Conservation (phyloP, 2,888 invertebrate species). For the Metallyticus violacea region DNA sequence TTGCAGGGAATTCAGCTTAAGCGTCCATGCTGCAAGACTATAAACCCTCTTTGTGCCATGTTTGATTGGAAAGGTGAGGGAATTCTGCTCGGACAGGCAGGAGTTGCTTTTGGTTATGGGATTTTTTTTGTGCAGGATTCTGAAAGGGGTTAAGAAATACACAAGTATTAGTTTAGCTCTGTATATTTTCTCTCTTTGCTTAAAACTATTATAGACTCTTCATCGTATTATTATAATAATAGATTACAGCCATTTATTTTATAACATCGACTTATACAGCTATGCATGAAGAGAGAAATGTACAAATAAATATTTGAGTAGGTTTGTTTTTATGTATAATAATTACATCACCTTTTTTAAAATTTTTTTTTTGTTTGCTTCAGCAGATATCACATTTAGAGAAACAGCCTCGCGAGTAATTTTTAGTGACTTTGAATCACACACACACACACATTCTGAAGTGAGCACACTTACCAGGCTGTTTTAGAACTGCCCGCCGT, state of each 20-base stretch:
- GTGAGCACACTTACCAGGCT: neutral
- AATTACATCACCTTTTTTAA: conserved; percentile 23
- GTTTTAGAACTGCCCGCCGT: conserved; percentile 3
- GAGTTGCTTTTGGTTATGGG: too few relatives aligned
- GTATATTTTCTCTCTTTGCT: conserved; percentile 42
- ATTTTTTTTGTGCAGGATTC: neutral
- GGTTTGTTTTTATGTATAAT: conserved; percentile 25
- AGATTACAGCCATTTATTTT: conserved; percentile 36
- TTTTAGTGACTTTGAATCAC: neutral
- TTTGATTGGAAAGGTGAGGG: too few relatives aligned
- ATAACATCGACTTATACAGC: conserved; percentile 46
- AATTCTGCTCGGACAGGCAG: too few relatives aligned
- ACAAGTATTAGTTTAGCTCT: neutral
- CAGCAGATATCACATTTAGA: conserved; percentile 50
- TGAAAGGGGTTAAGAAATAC: neutral
- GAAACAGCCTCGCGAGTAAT: conserved; percentile 46
- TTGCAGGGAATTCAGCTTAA: too few relatives aligned
- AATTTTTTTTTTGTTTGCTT: conserved; percentile 24
- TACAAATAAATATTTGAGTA: conserved; percentile 45
- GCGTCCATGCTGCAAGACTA: too few relatives aligned
- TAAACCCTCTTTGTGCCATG: too few relatives aligned
- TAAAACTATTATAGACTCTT: conserved; percentile 33
- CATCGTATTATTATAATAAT: conserved; percentile 28
- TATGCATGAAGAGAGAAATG: conserved; percentile 43
- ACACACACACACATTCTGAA: neutral